These are phyloP conservation scores for Elanus axillaris DNA, from an alignment of 2,113 vertebrate genomes.

Conservation along the genomic window DNA sequence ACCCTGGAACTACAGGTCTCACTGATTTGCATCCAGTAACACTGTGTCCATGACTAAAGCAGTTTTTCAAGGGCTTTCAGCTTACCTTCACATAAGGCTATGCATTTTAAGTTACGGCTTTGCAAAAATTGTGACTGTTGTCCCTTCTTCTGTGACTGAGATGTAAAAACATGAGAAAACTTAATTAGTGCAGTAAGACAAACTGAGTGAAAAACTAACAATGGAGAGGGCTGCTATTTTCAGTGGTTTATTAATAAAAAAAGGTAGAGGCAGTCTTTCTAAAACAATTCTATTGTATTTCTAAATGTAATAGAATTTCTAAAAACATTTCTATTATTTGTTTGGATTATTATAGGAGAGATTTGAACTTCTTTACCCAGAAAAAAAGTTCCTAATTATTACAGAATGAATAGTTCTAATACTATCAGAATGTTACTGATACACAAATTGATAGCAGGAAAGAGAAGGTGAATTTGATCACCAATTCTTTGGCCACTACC, in stretches of 20 bases:
- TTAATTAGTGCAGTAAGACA: neutral
- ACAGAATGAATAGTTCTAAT: neutral
- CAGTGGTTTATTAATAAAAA: neutral
- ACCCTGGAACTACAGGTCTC: neutral
- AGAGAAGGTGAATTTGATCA: neutral
- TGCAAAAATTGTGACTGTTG: slow-evolving; percentile 90
- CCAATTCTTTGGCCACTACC: neutral
- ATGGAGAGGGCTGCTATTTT: neutral
- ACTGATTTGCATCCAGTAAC: neutral
- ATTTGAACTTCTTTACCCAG: neutral
- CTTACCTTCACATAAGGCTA: slow-evolving; percentile 94
- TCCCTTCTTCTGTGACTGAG: slow-evolving; percentile 87
- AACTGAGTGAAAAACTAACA: neutral
- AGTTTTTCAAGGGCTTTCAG: neutral
- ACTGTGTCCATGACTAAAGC: neutral
- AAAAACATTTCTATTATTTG: neutral
- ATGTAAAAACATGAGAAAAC: slow-evolving; percentile 45
- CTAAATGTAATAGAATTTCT: neutral
- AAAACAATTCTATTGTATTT: neutral
- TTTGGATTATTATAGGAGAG: neutral
- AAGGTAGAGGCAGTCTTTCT: neutral
- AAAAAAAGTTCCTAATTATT: neutral
- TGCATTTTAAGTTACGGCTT: slow-evolving; percentile 91
- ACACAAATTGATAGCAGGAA: neutral
- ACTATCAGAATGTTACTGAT: neutral